Base-by-base conservation (phyloP, 1,140 invertebrate species). In the Calephelis nemesis region DNA sequence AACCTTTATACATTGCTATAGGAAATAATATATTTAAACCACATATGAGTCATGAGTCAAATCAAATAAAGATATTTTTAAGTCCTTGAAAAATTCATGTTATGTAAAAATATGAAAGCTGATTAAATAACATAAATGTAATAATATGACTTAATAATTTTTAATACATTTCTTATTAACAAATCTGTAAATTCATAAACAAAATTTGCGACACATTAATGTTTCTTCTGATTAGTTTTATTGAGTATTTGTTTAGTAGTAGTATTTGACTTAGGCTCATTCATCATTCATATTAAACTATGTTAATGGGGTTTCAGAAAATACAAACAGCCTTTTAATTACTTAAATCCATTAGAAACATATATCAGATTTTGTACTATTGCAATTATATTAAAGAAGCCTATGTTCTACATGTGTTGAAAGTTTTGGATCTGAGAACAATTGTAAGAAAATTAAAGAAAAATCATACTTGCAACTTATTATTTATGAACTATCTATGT, bases 21-120 rank as follows among this genome's bases (percentile, higher is more conserved):
- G 39, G 52, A 58, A 58, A 58, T 58, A 42, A 66, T 54, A 52
- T 45, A 66, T 54, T 52, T 47, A 66, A 66, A 54, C 64, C 64
- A 66, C 52, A 58, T 58, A 58, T 6, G 15, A 58, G 19, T 58
- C 15, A 30, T 5, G 8, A 58, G 11, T 58, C 52, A 58, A 30
- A 12, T 39, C 7, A 15, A 58, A 58, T 58, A 54, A 19, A 58
- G 4, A 58, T 58, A 12, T 58, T 30, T 58, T 58, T 9, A 58
- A 30, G 19, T 58, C 30, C 19, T 30, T 58, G 39, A 58, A 58
- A 58, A 1, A 58, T 58, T 58, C 4, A 45, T 58, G 19, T 19
- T 9, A 58, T 39, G 12, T 54, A 30, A 30, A 58, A 39, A 58
- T 19, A 58, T 58, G 3, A 58, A 12, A 58, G 7, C 6, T 45